Evolutionary conservation across 2,113 vertebrate genomes (phyloP).

Genomic region (cattle (Bos taurus)): DNA sequence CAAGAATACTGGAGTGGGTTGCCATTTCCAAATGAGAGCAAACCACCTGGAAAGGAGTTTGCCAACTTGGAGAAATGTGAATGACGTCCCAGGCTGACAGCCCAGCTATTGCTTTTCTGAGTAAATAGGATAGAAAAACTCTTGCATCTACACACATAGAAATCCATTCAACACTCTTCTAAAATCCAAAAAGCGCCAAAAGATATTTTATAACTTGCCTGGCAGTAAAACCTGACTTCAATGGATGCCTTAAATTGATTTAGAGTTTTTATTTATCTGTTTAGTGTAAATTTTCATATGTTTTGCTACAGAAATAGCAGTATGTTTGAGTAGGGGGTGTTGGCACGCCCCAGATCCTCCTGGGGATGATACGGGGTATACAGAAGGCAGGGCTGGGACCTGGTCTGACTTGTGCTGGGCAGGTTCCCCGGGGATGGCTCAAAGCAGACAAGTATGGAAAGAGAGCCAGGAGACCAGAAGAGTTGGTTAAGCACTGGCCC

Average conservation of each 20-base stretch:
- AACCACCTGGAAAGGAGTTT: too few relatives aligned
- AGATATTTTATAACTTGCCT: not conserved
- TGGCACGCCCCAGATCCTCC: not conserved
- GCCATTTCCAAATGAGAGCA: accelerated
- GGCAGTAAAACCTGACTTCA: not conserved
- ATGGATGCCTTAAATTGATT: not conserved
- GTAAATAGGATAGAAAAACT: not conserved
- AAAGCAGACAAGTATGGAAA: not conserved
- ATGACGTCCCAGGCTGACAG: not conserved
- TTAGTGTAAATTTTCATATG: not conserved
- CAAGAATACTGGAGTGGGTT: not conserved
- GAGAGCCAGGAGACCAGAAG: not conserved
- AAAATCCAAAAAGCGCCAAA: not conserved
- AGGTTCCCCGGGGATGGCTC: not conserved
- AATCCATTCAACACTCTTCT: not conserved
- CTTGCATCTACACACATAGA: not conserved
- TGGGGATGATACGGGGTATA: accelerated
- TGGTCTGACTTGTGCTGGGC: not conserved
- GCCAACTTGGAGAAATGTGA: not conserved
- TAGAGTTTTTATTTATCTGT: not conserved
- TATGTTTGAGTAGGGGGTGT: not conserved
- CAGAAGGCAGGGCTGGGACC: not conserved
- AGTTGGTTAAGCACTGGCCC: not conserved
- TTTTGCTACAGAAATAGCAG: not conserved
- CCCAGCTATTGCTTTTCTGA: not conserved